Evolutionary conservation across 2,888 invertebrate species (phyloP), one percentile per base, ranked within the genome.

Genomic region (Prostheceraeus crozeri): DNA sequence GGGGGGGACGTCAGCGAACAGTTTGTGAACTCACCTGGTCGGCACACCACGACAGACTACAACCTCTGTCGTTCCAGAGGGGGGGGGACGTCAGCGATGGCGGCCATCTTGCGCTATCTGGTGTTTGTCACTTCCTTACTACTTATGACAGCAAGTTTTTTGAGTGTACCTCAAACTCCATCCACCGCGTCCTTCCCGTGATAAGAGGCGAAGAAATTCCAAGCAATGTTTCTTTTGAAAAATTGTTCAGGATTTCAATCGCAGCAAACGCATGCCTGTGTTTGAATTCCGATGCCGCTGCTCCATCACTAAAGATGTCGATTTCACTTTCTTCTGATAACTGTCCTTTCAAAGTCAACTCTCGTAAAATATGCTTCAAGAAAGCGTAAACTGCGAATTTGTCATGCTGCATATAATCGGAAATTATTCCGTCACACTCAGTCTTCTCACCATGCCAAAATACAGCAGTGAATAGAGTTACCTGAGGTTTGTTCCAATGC

Each of bases 251-350:
- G 16, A 40, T 16, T 40, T 40, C 40, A 40, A 40, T 16, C 40
- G 14, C 19, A 40, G 40, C 14, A 16, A 40, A 40, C 14, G 40
- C 19, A 40, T 16, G 19, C 14, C 40, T 16, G 16, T 40, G 40
- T 23, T 40, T 40, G 40, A 40, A 40, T 23, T 40, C 16, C n/a
- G 40, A 40, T 40, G 40, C n/a, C n/a, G n/a, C 14, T 40, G 40
- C 40, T 23, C 40, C 40, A 40, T 40, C 40, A 23, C 40, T 40
- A 23, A 40, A 40, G 19, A 40, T 40, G 40, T 40, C 19, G 40
- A 40, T 40, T 16, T 16, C 19, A 40, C 16, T 23, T 40, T 23
- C 40, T 23, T 40, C 40, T 40, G 16, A 14, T 40, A 40, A 40
- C 14, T 40, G 40, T 40, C 40, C 40, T 40, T 40, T 40, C 16